These are phyloP conservation scores for Charadrius vociferus DNA, from an alignment of 2,113 vertebrate species.

Conservation along the genomic window DNA sequence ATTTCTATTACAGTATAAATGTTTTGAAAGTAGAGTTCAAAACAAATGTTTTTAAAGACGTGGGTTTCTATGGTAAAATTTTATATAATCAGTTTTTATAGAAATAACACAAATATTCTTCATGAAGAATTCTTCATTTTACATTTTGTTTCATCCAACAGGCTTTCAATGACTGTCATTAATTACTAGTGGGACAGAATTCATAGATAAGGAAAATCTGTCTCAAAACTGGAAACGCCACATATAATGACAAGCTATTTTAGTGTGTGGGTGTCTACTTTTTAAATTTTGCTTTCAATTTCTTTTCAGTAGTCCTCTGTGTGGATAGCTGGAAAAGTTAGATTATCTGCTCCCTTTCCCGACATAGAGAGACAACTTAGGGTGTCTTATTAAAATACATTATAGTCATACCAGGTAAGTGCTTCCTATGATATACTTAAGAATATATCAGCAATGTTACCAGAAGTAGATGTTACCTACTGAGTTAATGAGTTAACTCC, in stretches of 20 bases:
- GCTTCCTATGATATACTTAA: not conserved
- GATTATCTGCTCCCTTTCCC: not conserved
- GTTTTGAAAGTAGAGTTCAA: not conserved
- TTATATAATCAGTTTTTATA: not conserved
- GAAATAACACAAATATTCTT: not conserved
- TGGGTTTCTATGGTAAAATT: not conserved
- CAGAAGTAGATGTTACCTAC: not conserved
- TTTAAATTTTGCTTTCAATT: not conserved
- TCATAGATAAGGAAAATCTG: not conserved
- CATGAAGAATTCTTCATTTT: not conserved
- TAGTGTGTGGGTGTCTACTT: not conserved
- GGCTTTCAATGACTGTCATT: not conserved
- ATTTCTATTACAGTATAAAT: not conserved
- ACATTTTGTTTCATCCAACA: not conserved
- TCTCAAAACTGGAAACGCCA: not conserved
- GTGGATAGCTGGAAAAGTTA: not conserved
- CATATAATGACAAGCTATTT: not conserved
- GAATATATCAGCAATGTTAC: not conserved
- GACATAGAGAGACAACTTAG: not conserved
- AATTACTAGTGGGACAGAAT: not conserved
- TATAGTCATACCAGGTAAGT: not conserved
- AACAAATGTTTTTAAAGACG: not conserved
- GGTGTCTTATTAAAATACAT: not conserved
- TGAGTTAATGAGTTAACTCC: not conserved
- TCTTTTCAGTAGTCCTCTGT: not conserved